A percentile compares a stretch with the other conserved stretches of the same genome.
Evolutionary conservation across 2,113 vertebrate genomes (phyloP).

Genomic region (Epinephelus lanceolatus): DNA sequence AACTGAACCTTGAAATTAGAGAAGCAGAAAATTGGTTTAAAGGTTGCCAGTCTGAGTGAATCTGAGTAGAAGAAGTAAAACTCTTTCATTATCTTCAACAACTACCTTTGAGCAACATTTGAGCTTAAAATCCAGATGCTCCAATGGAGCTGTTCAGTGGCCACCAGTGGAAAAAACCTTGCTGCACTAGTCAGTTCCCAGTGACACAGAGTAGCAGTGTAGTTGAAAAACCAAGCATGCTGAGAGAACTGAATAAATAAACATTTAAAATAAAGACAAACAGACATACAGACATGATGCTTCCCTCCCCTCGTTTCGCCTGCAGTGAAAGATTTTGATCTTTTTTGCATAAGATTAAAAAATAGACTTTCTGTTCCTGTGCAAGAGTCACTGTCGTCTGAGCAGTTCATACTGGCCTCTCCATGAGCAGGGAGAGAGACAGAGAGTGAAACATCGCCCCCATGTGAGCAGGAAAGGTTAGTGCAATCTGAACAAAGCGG

Average conservation of each 20-base stretch:
- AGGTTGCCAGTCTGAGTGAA: constrained; percentile 13
- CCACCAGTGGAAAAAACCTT: neutral
- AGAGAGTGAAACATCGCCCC: constrained; percentile 58
- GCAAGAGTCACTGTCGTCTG: constrained; percentile 64
- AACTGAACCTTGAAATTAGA: neutral
- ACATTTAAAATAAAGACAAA: constrained; percentile 43
- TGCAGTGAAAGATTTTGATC: constrained; percentile 59
- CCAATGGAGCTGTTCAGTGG: neutral
- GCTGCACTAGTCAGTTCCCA: constrained; percentile 22
- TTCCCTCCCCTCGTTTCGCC: constrained; percentile 24
- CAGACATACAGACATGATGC: constrained; percentile 19
- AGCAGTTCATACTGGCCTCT: constrained; percentile 57
- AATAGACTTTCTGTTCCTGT: constrained; percentile 72
- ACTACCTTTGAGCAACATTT: neutral
- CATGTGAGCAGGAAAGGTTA: constrained; percentile 63
- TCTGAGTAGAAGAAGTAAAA: neutral
- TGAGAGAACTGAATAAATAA: constrained; percentile 66
- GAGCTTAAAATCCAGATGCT: constrained; percentile 9
- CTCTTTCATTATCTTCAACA: neutral
- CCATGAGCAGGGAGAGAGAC: neutral
- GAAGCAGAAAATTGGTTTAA: constrained; percentile 16
- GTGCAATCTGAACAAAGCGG: constrained; percentile 75
- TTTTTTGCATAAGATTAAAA: constrained; percentile 77
- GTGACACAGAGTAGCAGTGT: constrained; percentile 12
- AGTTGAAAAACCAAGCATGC: constrained; percentile 40